Percentiles rank a stretch among this genome's conserved stretches.
phyloP scores from a whole-genome alignment of 2,888 invertebrate species.

The Lasioglossum vierecki region DNA sequence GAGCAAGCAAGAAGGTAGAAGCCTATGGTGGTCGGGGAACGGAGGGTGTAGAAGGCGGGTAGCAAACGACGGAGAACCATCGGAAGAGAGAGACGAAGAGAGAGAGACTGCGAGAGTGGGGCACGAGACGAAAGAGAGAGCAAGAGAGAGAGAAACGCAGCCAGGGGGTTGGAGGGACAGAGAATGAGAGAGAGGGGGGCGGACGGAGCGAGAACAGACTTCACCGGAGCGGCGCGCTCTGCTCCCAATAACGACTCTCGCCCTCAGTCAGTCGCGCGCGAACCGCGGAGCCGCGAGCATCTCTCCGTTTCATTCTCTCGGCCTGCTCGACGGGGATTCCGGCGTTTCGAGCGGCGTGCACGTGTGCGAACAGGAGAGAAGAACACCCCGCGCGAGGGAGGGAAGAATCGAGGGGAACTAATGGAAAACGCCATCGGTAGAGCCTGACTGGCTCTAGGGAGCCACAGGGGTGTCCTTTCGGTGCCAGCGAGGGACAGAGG shows the following conservation, averaged over 20 bases:
- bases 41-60: conserved; percentile 18
- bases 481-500: neutral
- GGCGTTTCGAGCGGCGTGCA: conserved; percentile 50
- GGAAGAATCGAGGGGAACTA: conserved; percentile 12
- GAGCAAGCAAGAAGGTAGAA: conserved; percentile 38
- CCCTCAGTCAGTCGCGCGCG: conserved; percentile 80
- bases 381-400: neutral
- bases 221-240: conserved; percentile 59
- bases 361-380: conserved; percentile 36
- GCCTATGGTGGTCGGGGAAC: conserved; percentile 9
- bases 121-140: conserved; percentile 21
- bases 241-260: conserved; percentile 73
- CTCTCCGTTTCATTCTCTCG: conserved; percentile 53
- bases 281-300: conserved; percentile 80
- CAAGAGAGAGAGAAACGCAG: neutral
- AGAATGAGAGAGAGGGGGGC: conserved; percentile 25
- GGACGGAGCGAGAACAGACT: conserved; percentile 45
- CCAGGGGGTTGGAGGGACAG: conserved; percentile 36
- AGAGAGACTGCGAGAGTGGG: conserved; percentile 25
- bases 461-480: neutral
- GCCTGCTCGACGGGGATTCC: conserved; percentile 44
- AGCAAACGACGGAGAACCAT: conserved; percentile 7
- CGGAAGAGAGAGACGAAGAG: neutral
- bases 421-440: conserved; percentile 1
- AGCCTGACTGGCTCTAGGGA: neutral